A percentile compares a stretch with the other conserved stretches of the same genome.
Conservation (phyloP, 2,888 invertebrate species). For the Slavum lentiscoides region DNA sequence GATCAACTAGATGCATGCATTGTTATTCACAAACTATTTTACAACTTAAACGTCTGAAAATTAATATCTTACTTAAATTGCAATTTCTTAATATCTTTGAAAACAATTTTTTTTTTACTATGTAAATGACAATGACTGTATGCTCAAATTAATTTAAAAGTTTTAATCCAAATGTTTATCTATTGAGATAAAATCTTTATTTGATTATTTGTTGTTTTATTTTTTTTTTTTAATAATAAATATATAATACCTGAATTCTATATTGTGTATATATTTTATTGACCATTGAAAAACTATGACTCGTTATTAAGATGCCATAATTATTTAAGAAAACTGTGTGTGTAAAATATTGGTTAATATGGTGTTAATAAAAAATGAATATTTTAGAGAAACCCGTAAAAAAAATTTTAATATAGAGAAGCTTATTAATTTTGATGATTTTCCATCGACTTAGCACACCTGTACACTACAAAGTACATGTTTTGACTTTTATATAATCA, state of each 20-base stretch:
- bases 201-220: background rate
- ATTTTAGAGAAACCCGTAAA: too few relatives aligned
- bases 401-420: too few relatives aligned
- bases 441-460: too few relatives aligned
- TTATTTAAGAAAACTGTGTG: too few relatives aligned
- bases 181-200: background rate
- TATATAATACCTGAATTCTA: background rate
- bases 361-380: too few relatives aligned
- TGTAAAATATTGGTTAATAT: too few relatives aligned
- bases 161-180: background rate
- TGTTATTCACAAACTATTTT: background rate
- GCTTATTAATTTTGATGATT: too few relatives aligned
- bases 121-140: background rate
- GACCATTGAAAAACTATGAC: too few relatives aligned
- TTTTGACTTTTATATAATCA: too few relatives aligned
- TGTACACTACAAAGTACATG: too few relatives aligned
- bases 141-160: constrained; percentile 10
- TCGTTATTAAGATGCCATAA: too few relatives aligned
- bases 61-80: background rate
- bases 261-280: background rate
- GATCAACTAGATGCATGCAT: background rate
- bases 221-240: background rate
- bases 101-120: background rate
- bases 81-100: background rate
- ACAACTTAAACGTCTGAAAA: background rate